Base-by-base conservation (phyloP, 2,113 vertebrate genomes). In the Festucalex cinctus region DNA sequence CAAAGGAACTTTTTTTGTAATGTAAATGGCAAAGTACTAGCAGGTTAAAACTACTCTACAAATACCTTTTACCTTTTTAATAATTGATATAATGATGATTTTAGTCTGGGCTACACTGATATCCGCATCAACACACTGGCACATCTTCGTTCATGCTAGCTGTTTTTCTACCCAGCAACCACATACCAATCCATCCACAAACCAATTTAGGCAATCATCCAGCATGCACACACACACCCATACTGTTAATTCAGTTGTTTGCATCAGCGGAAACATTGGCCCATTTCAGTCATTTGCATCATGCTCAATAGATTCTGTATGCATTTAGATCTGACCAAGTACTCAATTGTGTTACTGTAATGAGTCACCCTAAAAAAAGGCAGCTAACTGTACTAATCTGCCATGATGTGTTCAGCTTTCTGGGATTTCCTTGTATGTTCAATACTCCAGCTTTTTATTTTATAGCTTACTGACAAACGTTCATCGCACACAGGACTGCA, bases 241-340 rank as follows among this genome's bases (percentile, higher is more conserved):
- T 57, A 65, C 35, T 62, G 65, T 59, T 59, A 41, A 46, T 63
- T 22, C 53, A 57, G 26, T 39, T 53, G 49, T 74, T 53, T 72
- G 72, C 71, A 73, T 36, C 48, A 56, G 67, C 3, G 63, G 68
- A 84, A 78, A 74, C 63, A 80, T 77, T 69, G 78, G 22, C 75
- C 69, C 20, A 67, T 35, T 81, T 85, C 67, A 65, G 26, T 82
- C 63, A 26, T 74, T 48, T 70, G 66, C 68, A 65, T 77, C 63
- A 63, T 13, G 59, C 35, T 60, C 43, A 6, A 54, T 5, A 56
- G 20, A 70, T 77, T 73, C 28, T 58, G 46, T 63, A 66, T 24
- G 36, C 63, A 63, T 41, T 13, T 54, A 56, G 60, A 74, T 71
- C 68, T 78, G 73, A 68, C 3, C n/a, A 46, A 51, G 53, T 28